phyloP scores from a whole-genome alignment of 2,797 vertebrate species.

The Cyclopterus lumpus region DNA sequence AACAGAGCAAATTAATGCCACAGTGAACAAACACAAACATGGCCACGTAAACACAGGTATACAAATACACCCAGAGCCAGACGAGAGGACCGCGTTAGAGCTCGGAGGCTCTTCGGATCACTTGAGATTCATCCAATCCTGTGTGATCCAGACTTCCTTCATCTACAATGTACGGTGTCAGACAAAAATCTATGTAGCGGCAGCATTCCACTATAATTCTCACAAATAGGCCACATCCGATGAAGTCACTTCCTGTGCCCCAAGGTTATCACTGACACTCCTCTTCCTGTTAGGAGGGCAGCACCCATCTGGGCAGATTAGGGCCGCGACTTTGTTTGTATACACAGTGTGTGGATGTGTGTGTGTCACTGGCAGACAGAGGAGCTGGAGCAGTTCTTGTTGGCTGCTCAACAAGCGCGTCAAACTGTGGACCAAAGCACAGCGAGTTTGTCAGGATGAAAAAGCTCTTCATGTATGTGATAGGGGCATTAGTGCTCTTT shows the following conservation, averaged over 20 bases:
- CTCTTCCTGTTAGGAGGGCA: conserved; percentile 72
- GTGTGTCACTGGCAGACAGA: not conserved
- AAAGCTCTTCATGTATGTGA: not conserved
- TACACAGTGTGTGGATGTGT: not conserved
- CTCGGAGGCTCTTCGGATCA: conserved; percentile 13
- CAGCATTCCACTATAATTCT: conserved; percentile 58
- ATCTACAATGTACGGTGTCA: conserved; percentile 9
- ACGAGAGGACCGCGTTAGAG: conserved; percentile 15
- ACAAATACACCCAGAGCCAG: conserved; percentile 22
- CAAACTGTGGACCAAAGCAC: conserved; percentile 12
- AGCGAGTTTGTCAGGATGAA: not conserved
- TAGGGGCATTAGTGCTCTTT: not conserved
- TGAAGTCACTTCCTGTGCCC: conserved; percentile 65
- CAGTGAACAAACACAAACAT: conserved; percentile 37
- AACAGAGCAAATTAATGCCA: conserved; percentile 34
- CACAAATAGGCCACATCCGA: conserved; percentile 38
- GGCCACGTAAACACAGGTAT: conserved; percentile 23
- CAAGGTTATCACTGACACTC: conserved; percentile 65
- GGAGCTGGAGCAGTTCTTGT: not conserved
- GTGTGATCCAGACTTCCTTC: conserved; percentile 33
- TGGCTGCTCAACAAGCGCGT: not conserved
- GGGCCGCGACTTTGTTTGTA: conserved; percentile 23
- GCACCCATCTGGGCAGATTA: conserved; percentile 54
- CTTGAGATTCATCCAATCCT: conserved; percentile 34
- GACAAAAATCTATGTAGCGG: conserved; percentile 43